Percentiles rank a stretch among this genome's conserved stretches.
phyloP scores from a whole-genome alignment of 1,140 invertebrate species.

The Zophobas atratus region DNA sequence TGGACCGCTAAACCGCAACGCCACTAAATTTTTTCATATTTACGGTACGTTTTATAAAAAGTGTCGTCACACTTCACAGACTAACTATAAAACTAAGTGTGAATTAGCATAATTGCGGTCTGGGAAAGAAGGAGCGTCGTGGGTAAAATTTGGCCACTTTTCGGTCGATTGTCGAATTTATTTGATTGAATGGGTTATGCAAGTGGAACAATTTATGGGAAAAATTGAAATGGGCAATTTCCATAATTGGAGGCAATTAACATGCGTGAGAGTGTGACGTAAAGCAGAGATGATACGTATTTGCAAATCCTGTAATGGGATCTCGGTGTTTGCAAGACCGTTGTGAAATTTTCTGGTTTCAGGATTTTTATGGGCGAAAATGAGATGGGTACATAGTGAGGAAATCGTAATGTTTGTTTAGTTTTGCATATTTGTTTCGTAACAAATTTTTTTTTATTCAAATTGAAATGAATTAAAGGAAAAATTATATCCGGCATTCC shows the following conservation, averaged over 20 bases:
- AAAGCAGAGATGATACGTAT: neutral
- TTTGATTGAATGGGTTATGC: constrained; percentile 4
- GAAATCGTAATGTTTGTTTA: neutral
- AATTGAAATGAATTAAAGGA: no score
- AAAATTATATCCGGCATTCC: no score
- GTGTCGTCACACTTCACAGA: constrained; percentile 19
- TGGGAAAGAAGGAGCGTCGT: neutral
- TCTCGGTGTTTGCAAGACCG: neutral
- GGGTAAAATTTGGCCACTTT: neutral
- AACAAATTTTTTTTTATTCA: no score
- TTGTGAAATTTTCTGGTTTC: constrained; percentile 17
- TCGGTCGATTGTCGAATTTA: neutral
- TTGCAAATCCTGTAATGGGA: neutral
- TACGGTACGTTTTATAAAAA: constrained; percentile 16
- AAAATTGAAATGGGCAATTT: constrained; percentile 3
- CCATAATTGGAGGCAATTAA: constrained; percentile 6
- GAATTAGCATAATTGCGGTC: neutral
- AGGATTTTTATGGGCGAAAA: neutral
- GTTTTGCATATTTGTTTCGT: neutral
- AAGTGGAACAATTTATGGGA: constrained; percentile 4
- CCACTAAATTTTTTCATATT: neutral
- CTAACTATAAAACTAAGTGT: neutral
- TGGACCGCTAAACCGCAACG: constrained; percentile 18
- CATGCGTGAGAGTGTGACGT: constrained; percentile 23
- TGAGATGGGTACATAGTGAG: neutral